These are phyloP conservation scores for Zophobas morio DNA, from an alignment of 1,140 invertebrate genomes.

Conservation along the genomic window DNA sequence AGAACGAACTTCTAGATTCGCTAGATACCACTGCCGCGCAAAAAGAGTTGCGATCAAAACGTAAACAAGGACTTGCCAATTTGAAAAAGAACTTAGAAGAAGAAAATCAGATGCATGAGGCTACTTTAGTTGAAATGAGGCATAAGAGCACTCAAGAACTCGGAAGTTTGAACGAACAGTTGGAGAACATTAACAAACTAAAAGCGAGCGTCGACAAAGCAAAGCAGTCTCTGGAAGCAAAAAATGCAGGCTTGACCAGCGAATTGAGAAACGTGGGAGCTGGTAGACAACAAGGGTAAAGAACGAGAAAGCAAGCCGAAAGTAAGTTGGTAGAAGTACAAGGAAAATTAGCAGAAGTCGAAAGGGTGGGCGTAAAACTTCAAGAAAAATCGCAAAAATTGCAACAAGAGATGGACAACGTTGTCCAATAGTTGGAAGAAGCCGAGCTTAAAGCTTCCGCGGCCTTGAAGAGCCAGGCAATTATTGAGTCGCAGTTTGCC, in stretches of 20 bases:
- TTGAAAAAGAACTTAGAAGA: slow-evolving; percentile 94
- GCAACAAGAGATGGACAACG: slow-evolving; percentile 83
- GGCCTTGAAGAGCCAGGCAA: slow-evolving; percentile 83
- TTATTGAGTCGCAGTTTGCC: slow-evolving; percentile 85
- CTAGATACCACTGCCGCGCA: slow-evolving; percentile 94
- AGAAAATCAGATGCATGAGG: slow-evolving; percentile 87
- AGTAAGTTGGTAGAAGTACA: slow-evolving; percentile 84
- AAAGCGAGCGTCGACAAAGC: slow-evolving; percentile 90
- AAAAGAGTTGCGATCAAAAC: slow-evolving; percentile 93
- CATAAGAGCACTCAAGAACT: slow-evolving; percentile 93
- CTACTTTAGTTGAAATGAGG: slow-evolving; percentile 85
- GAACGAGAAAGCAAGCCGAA: slow-evolving; percentile 93
- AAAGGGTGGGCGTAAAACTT: slow-evolving; percentile 77
- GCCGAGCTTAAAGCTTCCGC: slow-evolving; percentile 87
- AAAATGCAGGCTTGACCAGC: slow-evolving; percentile 93
- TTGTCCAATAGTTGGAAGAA: slow-evolving; percentile 86
- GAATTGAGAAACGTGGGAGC: slow-evolving; percentile 90
- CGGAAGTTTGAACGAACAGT: slow-evolving; percentile 89
- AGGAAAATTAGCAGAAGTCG: slow-evolving; percentile 77
- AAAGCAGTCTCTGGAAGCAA: slow-evolving; percentile 90
- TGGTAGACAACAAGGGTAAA: slow-evolving; percentile 87
- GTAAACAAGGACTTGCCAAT: slow-evolving; percentile 94
- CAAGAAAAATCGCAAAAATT: slow-evolving; percentile 82
- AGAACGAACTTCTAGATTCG: slow-evolving; percentile 96
- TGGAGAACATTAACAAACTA: slow-evolving; percentile 91